These are phyloP conservation scores for Isurus oxyrinchus DNA, from an alignment of 2,113 vertebrate genomes.

Conservation along the genomic window DNA sequence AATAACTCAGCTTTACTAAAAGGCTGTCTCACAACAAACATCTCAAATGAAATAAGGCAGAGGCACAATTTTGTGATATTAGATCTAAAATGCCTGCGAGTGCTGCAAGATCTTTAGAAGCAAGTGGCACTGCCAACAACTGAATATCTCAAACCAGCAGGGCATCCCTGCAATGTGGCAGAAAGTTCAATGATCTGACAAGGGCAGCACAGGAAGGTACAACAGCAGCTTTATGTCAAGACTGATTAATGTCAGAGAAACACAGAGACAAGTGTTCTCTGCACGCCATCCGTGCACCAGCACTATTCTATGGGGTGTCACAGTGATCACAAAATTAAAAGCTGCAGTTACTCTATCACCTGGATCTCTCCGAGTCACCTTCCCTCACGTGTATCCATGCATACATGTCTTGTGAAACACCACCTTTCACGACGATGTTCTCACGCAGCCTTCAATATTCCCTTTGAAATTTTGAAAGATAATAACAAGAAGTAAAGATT, in stretches of 20 bases:
- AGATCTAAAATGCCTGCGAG: background rate
- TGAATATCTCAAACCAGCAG: background rate
- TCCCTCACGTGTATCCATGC: background rate
- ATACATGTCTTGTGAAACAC: background rate
- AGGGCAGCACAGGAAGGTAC: background rate
- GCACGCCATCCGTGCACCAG: background rate
- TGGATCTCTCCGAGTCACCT: background rate
- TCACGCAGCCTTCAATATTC: background rate
- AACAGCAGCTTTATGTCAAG: background rate
- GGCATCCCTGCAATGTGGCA: background rate
- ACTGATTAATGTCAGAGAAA: background rate
- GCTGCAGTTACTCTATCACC: background rate
- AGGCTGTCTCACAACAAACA: no score
- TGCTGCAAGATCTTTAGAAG: background rate
- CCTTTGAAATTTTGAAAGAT: background rate
- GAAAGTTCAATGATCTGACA: conserved; percentile 8
- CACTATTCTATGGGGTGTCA: background rate
- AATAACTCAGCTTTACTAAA: no score
- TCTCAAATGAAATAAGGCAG: background rate
- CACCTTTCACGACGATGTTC: background rate
- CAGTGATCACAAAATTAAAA: conserved; percentile 1
- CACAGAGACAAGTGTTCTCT: background rate
- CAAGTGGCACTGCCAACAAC: background rate
- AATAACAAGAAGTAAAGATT: background rate
- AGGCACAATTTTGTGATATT: background rate